Base-by-base conservation (phyloP, 2,797 vertebrate species). In the Serranus cabrilla region DNA sequence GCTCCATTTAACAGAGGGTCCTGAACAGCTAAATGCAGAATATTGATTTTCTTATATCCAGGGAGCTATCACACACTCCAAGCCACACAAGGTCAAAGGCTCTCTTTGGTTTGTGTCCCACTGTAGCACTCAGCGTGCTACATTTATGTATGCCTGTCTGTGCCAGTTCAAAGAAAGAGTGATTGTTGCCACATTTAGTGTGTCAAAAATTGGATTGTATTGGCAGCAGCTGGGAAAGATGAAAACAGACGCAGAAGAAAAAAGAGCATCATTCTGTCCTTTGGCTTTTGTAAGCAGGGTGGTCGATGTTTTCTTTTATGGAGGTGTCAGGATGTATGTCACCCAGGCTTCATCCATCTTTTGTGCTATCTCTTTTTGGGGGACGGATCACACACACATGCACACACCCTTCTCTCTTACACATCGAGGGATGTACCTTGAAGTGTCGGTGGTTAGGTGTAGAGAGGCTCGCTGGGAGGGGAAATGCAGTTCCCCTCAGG, bases 1-100 rank as follows among this genome's bases (percentile, higher is more conserved):
- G 83, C 61, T 86, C 77, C 68, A 65, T 85, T 85, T 83, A 86
- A 79, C 84, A 74, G 66, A 78, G 71, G 84, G 83, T 83, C 84
- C 80, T 74, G 74, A 74, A 37, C 63, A 42, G 87, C 89, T 90
- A 90, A 92, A 91, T 90, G 85, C 82, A 78, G 78, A 89, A 82
- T 93, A 94, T 94, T 84, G 93, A 94, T 94, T 91, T 86, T 71
- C 71, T 80, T 80, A 82, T 50, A 77, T 84, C 82, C 85, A 70
- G 81, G 81, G 87, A 89, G 83, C 80, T 67, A 79, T 91, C 74
- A 54, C 71, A 70, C 89, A 89, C 73, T 72, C 75, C 39, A 20
- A 82, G 88, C 90, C 74, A 56, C 84, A 74, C 89, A 88, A 93
- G 89, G 92, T 93, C 89, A 91, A 92, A 90, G 81, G 88, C 76